phyloP scores from a whole-genome alignment of 2,888 invertebrate genomes.

The Embidobia sp. region DNA sequence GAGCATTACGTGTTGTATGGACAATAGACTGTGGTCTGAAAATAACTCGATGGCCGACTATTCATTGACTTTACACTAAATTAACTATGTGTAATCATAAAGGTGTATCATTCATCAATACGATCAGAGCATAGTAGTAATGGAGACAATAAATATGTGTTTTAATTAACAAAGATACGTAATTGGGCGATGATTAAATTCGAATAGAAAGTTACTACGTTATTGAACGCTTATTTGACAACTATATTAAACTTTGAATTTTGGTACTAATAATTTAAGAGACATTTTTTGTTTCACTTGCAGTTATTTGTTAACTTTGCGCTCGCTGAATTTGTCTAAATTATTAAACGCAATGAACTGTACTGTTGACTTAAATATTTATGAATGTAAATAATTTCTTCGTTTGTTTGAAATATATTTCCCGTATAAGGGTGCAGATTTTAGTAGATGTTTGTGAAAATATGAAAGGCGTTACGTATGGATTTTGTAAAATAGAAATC shows the following conservation, averaged over 20 bases:
- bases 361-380: no score
- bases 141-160: not conserved
- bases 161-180: not conserved
- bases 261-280: no score
- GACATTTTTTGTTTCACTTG: no score
- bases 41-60: slow-evolving; percentile 50
- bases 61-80: slow-evolving; percentile 60
- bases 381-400: no score
- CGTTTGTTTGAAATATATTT: no score
- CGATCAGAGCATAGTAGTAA: not conserved
- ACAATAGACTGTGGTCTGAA: slow-evolving; percentile 49
- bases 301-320: no score
- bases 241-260: no score
- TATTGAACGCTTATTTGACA: no score
- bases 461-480: slow-evolving; percentile 1
- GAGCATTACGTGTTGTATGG: slow-evolving; percentile 59
- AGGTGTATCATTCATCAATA: slow-evolving; percentile 24
- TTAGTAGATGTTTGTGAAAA: not conserved
- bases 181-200: no score
- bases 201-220: no score
- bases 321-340: no score
- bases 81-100: slow-evolving; percentile 42
- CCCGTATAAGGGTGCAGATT: not conserved
- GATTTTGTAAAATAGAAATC: slow-evolving; percentile 19
- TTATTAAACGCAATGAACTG: no score